Percentiles rank a stretch among this genome's conserved stretches.
phyloP scores from a whole-genome alignment of 2,888 invertebrate genomes.

The Incurvaria masculella region DNA sequence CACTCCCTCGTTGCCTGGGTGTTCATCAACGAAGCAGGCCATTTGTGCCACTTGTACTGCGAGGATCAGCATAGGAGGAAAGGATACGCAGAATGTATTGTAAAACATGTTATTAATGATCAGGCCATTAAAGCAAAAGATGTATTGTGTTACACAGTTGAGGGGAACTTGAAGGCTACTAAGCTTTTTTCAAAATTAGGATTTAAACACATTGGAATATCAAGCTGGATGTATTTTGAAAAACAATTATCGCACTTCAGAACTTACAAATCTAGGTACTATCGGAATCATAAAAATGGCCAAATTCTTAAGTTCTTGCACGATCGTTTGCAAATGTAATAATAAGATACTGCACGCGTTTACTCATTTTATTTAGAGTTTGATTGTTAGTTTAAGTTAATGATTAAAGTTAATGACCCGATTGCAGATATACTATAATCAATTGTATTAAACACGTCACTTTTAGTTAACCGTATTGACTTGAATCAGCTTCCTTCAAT shows the following conservation, averaged over 20 bases:
- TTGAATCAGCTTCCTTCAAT: no score
- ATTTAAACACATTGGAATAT: constrained; percentile 18
- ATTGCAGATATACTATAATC: no score
- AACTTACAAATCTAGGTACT: no score
- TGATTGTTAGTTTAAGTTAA: no score
- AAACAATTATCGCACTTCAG: constrained; percentile 1
- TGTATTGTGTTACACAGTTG: constrained; percentile 25
- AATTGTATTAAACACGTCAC: no score
- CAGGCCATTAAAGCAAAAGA: constrained; percentile 22
- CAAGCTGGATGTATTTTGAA: constrained; percentile 16
- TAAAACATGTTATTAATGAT: constrained; percentile 27
- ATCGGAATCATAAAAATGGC: no score
- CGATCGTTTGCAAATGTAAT: no score
- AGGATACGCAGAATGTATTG: constrained; percentile 28
- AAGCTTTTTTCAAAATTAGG: constrained; percentile 29
- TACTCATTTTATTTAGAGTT: no score
- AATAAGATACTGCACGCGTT: no score
- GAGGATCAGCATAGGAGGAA: constrained; percentile 27
- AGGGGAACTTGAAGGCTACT: constrained; percentile 24
- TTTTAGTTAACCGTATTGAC: no score
- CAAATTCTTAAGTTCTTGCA: no score
- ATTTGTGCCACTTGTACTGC: constrained; percentile 30
- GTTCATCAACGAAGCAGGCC: constrained; percentile 28
- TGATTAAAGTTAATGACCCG: no score
- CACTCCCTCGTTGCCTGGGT: constrained; percentile 26